Evolutionary conservation across 2,113 vertebrate genomes (phyloP), one percentile per base, ranked within the genome.

Genomic region (Peromyscus maniculatus): DNA sequence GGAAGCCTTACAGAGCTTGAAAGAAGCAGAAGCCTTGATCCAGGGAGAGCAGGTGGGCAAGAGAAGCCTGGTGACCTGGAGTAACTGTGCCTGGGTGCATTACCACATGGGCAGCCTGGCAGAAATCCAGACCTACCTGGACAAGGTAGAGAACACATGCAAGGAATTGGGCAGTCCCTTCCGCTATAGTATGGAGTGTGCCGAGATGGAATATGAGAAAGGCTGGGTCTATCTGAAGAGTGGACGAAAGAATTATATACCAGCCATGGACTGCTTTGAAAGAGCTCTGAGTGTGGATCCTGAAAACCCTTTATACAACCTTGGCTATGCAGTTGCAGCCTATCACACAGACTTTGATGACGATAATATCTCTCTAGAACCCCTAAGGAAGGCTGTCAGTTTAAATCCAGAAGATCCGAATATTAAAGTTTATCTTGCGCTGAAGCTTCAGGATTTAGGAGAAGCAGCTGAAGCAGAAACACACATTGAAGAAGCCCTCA

Each of bases 11-110:
- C 69, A 89, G 74, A 98, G 72, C 94, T 96, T 99, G 94, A 79
- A 96, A 77, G 96, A 98, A 87, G 98, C 98, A 43, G 98, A 99
- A 98, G 97, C 98, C 87, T 36, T 43, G 52, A 31, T 96, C 80
- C 31, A 96, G 75, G n/a, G 33, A 59, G 5, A 64, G 5, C 95
- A 97, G 49, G 72, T 83, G 36, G 64, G 94, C 36, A 96, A 83
- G 49, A 97, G 57, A 93, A 98, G 96, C 93, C 95, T 99, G 92
- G 98, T 99, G 93, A 99, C 98, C 8, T 99, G 99, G 98, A 98
- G 98, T 36, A 99, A 99, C 96, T 98, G 98, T 62, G 99, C 99
- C 72, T 99, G 99, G 99, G 78, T 99, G 55, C 98, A 98, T 90
- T 99, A 99, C 97, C 91, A 98, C 94, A 98, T 98, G 98, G 89